phyloP scores from a whole-genome alignment of 2,888 invertebrate species.

The Amitus sp. region DNA sequence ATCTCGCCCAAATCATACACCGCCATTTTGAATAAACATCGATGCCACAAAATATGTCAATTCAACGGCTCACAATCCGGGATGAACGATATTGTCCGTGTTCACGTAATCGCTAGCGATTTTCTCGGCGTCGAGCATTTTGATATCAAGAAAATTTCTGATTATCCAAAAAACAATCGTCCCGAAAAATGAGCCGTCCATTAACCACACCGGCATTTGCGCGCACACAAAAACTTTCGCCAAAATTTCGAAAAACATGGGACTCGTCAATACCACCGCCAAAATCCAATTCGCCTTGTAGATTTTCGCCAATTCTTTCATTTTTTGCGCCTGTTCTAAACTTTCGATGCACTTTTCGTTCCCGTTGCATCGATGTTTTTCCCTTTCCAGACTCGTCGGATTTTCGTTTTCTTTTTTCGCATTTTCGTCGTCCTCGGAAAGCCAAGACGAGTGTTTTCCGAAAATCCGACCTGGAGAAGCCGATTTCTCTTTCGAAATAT shows the following conservation, averaged over 20 bases:
- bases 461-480: neutral
- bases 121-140: conserved; percentile 30
- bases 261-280: conserved; percentile 45
- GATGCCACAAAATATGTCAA: neutral
- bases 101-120: neutral
- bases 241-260: conserved; percentile 44
- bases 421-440: conserved; percentile 6
- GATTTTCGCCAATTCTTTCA: conserved; percentile 24
- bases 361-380: conserved; percentile 1
- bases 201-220: conserved; percentile 41
- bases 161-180: conserved; percentile 37
- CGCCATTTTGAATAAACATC: too few relatives aligned
- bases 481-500: neutral
- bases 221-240: conserved; percentile 45
- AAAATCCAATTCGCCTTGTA: conserved; percentile 37
- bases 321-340: conserved; percentile 14
- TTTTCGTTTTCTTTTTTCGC: neutral
- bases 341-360: conserved; percentile 13
- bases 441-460: conserved; percentile 12
- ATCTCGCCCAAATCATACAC: too few relatives aligned
- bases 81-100: conserved; percentile 36
- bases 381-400: neutral
- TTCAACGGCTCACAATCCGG: conserved; percentile 13
- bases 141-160: conserved; percentile 42
- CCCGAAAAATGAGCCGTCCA: conserved; percentile 38